phyloP scores from a whole-genome alignment of 2,888 invertebrate genomes.

The Drosophila aldrichi region DNA sequence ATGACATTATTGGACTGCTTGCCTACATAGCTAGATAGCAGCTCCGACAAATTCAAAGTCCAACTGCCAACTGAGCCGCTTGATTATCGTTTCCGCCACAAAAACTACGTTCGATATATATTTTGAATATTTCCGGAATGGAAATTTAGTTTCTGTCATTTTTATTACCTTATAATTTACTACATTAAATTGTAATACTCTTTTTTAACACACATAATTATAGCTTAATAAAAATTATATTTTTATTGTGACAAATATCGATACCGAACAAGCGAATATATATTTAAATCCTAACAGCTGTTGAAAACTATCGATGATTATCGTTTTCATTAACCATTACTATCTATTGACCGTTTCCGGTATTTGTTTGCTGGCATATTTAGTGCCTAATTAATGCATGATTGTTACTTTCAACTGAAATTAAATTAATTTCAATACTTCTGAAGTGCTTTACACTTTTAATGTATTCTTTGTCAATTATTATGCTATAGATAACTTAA shows the following conservation, averaged over 20 bases:
- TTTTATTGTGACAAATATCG: background rate
- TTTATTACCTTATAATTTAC: background rate
- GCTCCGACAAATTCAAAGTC: constrained; percentile 42
- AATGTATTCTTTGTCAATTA: background rate
- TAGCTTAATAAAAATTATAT: background rate
- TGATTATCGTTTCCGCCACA: constrained; percentile 11
- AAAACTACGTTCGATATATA: constrained; percentile 7
- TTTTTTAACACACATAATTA: background rate
- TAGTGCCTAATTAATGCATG: too few relatives aligned
- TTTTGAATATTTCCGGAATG: constrained; percentile 39
- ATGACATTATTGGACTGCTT: constrained; percentile 48
- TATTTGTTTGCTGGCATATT: constrained; percentile 4
- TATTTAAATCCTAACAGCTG: background rate
- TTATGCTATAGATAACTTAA: background rate
- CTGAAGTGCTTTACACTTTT: background rate
- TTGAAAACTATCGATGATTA: background rate
- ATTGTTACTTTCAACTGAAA: background rate
- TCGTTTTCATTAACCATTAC: too few relatives aligned
- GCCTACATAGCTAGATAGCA: constrained; percentile 42
- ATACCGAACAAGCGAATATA: too few relatives aligned
- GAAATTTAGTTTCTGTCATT: constrained; percentile 12
- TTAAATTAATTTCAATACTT: background rate
- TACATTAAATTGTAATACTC: background rate
- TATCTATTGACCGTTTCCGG: constrained; percentile 2
- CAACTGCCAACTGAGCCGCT: constrained; percentile 26